phyloP scores from a whole-genome alignment of 2,888 invertebrate genomes.

The Heliconius ethilla region DNA sequence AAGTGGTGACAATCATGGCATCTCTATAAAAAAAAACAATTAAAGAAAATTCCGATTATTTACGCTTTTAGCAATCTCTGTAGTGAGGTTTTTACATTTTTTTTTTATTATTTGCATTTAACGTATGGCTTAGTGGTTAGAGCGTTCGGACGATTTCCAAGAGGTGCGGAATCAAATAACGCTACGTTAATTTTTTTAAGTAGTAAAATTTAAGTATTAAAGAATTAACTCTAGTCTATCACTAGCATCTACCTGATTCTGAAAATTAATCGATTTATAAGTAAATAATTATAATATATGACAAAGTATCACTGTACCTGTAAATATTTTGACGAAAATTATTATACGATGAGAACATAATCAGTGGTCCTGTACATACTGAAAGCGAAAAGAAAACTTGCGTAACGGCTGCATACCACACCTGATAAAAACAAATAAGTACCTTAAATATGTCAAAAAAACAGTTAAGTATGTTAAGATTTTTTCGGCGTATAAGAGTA shows the following conservation, averaged over 20 bases:
- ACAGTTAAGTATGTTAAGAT: too few relatives aligned
- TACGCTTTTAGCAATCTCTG: too few relatives aligned
- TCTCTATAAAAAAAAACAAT: slow-evolving; percentile 78
- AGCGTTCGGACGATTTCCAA: too few relatives aligned
- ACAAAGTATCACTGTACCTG: slow-evolving; percentile 69
- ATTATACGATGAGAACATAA: slow-evolving; percentile 88
- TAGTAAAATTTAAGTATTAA: too few relatives aligned
- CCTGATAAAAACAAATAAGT: slow-evolving; percentile 68
- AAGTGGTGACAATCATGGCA: slow-evolving; percentile 89
- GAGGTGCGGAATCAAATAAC: too few relatives aligned
- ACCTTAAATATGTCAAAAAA: too few relatives aligned
- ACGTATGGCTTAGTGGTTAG: background rate
- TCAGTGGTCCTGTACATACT: slow-evolving; percentile 84
- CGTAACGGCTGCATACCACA: slow-evolving; percentile 90
- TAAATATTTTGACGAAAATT: slow-evolving; percentile 86
- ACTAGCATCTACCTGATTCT: too few relatives aligned
- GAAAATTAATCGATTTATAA: too few relatives aligned
- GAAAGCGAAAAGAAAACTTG: slow-evolving; percentile 91
- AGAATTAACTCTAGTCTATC: too few relatives aligned
- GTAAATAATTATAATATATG: too few relatives aligned
- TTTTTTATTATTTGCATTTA: too few relatives aligned
- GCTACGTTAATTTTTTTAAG: too few relatives aligned
- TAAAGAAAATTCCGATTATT: background rate
- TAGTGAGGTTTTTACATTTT: background rate
- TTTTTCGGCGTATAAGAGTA: background rate